Conservation (phyloP, 2,797 vertebrate species). For the Oreochromis mossambicus region DNA sequence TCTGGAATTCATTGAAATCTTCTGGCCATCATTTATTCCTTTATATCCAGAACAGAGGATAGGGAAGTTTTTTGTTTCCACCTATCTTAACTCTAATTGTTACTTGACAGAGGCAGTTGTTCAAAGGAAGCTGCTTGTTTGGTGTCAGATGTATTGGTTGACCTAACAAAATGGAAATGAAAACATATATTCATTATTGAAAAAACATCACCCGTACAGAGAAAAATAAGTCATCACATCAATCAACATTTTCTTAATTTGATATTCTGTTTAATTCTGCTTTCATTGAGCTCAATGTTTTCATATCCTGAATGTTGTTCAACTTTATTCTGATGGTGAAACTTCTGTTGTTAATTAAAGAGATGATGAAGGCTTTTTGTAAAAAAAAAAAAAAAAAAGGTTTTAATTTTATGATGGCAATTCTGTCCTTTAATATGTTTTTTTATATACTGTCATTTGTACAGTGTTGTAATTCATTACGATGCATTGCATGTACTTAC, state of each 20-base stretch:
- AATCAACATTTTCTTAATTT: not conserved
- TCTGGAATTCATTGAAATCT: not conserved
- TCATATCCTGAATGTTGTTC: not conserved
- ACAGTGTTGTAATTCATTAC: rapidly evolving
- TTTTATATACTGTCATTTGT: not conserved
- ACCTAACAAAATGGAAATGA: not conserved
- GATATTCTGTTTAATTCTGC: not conserved
- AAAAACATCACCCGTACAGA: not conserved
- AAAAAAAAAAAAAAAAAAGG: too few species aligned
- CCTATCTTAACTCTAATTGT: not conserved
- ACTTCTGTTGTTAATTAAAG: too few species aligned
- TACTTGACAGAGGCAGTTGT: not conserved
- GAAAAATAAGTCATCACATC: not conserved
- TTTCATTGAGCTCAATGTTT: not conserved
- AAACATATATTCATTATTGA: not conserved
- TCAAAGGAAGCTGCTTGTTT: not conserved
- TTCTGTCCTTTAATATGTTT: not conserved
- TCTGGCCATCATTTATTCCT: not conserved
- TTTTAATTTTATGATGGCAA: not conserved
- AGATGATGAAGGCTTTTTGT: too few species aligned
- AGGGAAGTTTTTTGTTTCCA: not conserved
- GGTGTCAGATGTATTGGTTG: not conserved
- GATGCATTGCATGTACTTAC: not conserved
- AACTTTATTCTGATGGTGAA: too few species aligned
- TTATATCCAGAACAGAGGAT: rapidly evolving